A percentile compares a stretch with the other conserved stretches of the same genome.
Evolutionary conservation across 1,140 invertebrate genomes (phyloP).

Genomic region (Neocloeon triangulifer): DNA sequence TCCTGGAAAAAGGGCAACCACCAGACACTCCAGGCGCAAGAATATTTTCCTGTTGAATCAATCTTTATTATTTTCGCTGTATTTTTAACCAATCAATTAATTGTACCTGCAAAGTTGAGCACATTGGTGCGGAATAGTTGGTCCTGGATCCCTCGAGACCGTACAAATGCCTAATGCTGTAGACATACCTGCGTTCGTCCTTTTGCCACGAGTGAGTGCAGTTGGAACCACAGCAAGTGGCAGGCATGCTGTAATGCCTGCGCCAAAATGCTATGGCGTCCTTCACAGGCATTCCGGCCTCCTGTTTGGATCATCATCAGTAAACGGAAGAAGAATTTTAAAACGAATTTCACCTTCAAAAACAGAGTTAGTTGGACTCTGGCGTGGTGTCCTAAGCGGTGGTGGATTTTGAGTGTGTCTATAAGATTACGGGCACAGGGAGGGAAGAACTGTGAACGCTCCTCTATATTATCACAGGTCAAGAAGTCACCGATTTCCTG

Average conservation of each 20-base stretch:
- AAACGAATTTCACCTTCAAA: constrained; percentile 50
- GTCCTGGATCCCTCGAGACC: constrained; percentile 39
- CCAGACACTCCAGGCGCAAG: no score
- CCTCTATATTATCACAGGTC: constrained; percentile 19
- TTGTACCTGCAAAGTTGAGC: constrained; percentile 26
- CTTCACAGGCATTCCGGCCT: constrained; percentile 32
- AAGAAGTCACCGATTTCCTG: background rate
- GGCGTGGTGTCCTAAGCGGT: constrained; percentile 49
- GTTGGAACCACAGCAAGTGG: constrained; percentile 18
- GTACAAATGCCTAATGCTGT: constrained; percentile 48
- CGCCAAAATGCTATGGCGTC: constrained; percentile 40
- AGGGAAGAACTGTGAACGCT: constrained; percentile 34
- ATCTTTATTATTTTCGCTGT: no score
- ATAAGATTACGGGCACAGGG: constrained; percentile 54
- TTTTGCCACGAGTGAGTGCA: constrained; percentile 39
- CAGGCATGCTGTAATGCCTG: constrained; percentile 32
- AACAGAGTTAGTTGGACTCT: constrained; percentile 43
- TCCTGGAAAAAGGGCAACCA: no score
- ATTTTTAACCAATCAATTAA: no score
- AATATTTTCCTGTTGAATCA: no score
- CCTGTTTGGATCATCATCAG: no score
- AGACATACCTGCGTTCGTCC: constrained; percentile 34
- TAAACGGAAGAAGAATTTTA: no score
- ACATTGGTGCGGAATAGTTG: constrained; percentile 30
- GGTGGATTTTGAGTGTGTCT: constrained; percentile 28